phyloP scores from a whole-genome alignment of 2,113 vertebrate genomes.

The Patagioenas fasciata region DNA sequence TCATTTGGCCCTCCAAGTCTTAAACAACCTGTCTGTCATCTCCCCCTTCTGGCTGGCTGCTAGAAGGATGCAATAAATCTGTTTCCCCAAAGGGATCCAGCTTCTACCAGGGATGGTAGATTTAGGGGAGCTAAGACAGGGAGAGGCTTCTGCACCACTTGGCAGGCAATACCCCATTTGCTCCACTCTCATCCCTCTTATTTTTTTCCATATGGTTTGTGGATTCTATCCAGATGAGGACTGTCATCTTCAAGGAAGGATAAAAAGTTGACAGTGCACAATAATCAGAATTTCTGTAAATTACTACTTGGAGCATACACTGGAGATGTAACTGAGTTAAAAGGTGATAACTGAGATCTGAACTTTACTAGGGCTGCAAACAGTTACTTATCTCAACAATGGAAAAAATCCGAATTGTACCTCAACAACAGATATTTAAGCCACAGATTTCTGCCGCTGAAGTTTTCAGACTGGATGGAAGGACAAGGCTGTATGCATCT shows the following conservation, averaged over 20 bases:
- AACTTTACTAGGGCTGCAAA: background rate
- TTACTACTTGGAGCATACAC: background rate
- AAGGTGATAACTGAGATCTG: background rate
- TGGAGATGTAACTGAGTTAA: background rate
- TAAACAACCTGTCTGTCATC: slow-evolving; percentile 14
- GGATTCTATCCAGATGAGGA: background rate
- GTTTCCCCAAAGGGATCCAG: background rate
- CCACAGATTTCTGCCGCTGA: background rate
- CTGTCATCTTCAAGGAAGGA: background rate
- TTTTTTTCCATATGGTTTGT: background rate
- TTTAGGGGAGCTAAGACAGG: background rate
- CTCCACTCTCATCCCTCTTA: background rate
- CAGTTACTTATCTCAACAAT: background rate
- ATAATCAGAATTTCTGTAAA: background rate
- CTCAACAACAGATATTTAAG: background rate
- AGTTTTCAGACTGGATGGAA: background rate
- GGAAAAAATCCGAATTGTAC: background rate
- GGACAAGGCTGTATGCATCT: background rate
- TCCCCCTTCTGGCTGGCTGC: slow-evolving; percentile 53
- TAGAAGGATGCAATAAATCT: background rate
- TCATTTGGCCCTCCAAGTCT: slow-evolving; percentile 9
- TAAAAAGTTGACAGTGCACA: background rate
- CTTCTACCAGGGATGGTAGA: background rate
- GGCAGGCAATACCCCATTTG: background rate
- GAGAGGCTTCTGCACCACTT: background rate